Conservation (phyloP, 1,140 invertebrate species). For the Panulirus ornatus region DNA sequence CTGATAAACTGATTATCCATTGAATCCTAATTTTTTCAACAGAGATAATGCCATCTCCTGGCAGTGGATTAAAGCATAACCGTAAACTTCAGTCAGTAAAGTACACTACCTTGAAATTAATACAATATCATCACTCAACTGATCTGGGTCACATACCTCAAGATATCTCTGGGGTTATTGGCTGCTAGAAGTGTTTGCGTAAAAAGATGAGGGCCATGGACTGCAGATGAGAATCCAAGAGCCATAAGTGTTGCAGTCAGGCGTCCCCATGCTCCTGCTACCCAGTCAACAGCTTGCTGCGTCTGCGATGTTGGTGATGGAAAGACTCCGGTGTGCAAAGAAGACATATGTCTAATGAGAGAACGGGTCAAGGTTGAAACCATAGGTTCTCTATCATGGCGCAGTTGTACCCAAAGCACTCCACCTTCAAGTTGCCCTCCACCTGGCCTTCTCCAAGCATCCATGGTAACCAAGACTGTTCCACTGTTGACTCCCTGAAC, state of each 20-base stretch:
- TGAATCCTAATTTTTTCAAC: no score
- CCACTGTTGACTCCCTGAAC: constrained; percentile 42
- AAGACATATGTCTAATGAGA: constrained; percentile 47
- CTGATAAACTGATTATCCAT: no score
- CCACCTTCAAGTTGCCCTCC: constrained; percentile 69
- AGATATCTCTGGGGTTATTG: constrained; percentile 48
- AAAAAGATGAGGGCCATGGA: constrained; percentile 66
- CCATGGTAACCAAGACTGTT: constrained; percentile 60
- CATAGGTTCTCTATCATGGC: constrained; percentile 62
- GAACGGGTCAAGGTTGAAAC: constrained; percentile 35
- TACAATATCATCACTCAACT: no score
- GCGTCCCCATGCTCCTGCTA: constrained; percentile 52
- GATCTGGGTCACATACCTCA: constrained; percentile 41
- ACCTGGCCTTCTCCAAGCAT: constrained; percentile 64
- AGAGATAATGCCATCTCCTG: no score
- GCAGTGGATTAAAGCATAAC: no score
- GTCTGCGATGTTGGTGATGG: constrained; percentile 55
- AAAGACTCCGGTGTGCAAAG: constrained; percentile 50
- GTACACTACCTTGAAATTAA: no score
- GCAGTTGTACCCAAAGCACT: constrained; percentile 64
- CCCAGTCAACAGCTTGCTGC: constrained; percentile 46
- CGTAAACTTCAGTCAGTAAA: no score
- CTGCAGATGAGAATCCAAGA: constrained; percentile 60
- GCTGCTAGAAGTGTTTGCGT: constrained; percentile 36
- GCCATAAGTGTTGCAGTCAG: constrained; percentile 65